phyloP scores from a whole-genome alignment of 2,113 vertebrate genomes.

The Hippolais icterina region DNA sequence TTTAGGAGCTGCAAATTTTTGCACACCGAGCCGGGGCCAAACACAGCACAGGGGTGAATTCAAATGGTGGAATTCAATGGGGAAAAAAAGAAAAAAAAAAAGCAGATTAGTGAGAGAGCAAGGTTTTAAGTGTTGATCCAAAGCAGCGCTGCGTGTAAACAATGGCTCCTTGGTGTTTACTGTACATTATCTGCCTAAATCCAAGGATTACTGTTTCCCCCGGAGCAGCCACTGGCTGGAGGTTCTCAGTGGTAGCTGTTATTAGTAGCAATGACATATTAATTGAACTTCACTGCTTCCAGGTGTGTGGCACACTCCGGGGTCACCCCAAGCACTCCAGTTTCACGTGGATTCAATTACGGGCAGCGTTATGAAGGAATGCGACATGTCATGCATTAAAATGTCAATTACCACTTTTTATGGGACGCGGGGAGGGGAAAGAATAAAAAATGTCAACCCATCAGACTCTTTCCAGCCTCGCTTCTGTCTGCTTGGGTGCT shows the following conservation, averaged over 20 bases:
- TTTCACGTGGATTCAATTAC: slow-evolving; percentile 77
- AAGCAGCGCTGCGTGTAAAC: slow-evolving; percentile 14
- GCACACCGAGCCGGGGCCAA: neutral
- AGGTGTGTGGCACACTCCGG: slow-evolving; percentile 81
- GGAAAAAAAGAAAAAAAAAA: neutral
- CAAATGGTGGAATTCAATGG: neutral
- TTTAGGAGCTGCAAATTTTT: slow-evolving; percentile 57
- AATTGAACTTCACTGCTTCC: slow-evolving; percentile 80
- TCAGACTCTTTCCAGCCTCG: neutral
- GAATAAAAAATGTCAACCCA: neutral
- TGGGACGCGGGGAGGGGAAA: neutral
- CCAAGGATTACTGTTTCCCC: slow-evolving; percentile 40
- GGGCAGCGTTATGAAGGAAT: slow-evolving; percentile 54
- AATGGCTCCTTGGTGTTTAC: slow-evolving; percentile 42
- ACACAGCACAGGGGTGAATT: neutral
- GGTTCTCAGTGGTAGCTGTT: slow-evolving; percentile 71
- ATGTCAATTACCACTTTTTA: slow-evolving; percentile 53
- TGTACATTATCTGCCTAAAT: slow-evolving; percentile 31
- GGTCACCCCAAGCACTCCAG: slow-evolving; percentile 64
- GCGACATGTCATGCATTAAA: slow-evolving; percentile 43
- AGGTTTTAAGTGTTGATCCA: slow-evolving; percentile 9
- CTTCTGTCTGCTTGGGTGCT: neutral
- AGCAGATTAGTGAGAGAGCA: neutral
- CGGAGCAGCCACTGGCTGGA: slow-evolving; percentile 52
- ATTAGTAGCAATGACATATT: slow-evolving; percentile 77